phyloP scores from a whole-genome alignment of 2,797 vertebrate species.

The Geotrypetes seraphini region DNA sequence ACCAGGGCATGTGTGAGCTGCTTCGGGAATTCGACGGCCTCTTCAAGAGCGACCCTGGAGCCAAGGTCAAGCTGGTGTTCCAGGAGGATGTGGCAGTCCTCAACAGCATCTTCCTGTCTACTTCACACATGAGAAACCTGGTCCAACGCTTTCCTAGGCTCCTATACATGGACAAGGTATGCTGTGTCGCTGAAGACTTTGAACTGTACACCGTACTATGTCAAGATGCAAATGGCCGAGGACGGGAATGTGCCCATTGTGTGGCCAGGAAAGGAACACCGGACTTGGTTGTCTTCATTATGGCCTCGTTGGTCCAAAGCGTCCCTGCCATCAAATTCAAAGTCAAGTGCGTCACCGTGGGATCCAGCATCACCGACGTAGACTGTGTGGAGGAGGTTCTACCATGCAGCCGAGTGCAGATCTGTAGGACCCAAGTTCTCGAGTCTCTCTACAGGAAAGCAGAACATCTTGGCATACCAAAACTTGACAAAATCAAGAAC shows the following conservation, averaged over 20 bases:
- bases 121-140: background rate
- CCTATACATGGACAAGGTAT: constrained; percentile 7
- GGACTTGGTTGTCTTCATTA: constrained; percentile 5
- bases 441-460: constrained; percentile 5
- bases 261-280: background rate
- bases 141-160: background rate
- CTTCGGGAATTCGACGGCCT: constrained; percentile 1
- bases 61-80: constrained; percentile 17
- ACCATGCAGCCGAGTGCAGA: constrained; percentile 3
- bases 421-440: constrained; percentile 10
- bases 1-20: constrained; percentile 14
- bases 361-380: background rate
- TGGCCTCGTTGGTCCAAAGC: constrained; percentile 10
- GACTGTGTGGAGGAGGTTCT: constrained; percentile 8
- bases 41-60: background rate
- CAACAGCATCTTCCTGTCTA: constrained; percentile 11
- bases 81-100: constrained; percentile 13
- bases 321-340: constrained; percentile 4
- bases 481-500: background rate
- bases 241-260: constrained; percentile 9
- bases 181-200: background rate
- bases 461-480: background rate
- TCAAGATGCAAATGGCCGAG: constrained; percentile 5
- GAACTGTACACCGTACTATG: constrained; percentile 11
- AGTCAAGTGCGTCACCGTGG: constrained; percentile 6